Evolutionary conservation across 2,797 vertebrate genomes (phyloP), one percentile per base, ranked within the genome.

Genomic region (Atherinosoma microstoma): DNA sequence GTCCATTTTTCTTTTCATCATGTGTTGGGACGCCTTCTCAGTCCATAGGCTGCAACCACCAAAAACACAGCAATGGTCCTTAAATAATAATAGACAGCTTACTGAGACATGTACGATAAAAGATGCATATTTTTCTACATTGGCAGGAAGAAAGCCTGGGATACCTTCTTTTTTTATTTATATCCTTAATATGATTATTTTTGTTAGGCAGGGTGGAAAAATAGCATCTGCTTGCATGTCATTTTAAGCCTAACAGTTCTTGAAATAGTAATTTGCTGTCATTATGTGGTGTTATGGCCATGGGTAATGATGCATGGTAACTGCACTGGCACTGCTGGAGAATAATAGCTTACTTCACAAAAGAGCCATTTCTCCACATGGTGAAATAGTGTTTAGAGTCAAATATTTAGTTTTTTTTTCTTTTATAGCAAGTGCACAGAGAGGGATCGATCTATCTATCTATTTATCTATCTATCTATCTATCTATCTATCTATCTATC

Each of bases 291-390:
- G 70, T 84, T 87, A 87, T 85, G 73, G 56, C 84, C 77, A 68
- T 22, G 73, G 84, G 73, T 88, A 88, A 90, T 88, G 86, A 87
- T 80, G 83, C 84, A 78, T 61, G 58, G 62, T 84, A 75, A 87
- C 76, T 74, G 80, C 70, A 76, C 30, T 8, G 5, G 62, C 84
- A 76, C 80, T 71, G 84, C 20, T 64, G 75, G 84, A 84, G 66
- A 78, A 85, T 63, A 84, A 85, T 87, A 79, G 75, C 75, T 81
- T 74, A 83, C 75, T 80, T 77, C 75, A 76, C 76, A 72, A 80
- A 80, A 67, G 80, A 76, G 66, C 53, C 70, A 76, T 84, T 82
- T 79, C 80, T 84, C 76, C 83, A 87, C 86, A 88, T 85, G 80
- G 66, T 70, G 67, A 78, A 77, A 80, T 70, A 73, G 63, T 88